Evolutionary conservation across 2,113 vertebrate genomes (phyloP), one percentile per base, ranked within the genome.

Genomic region (Heliornis fulica): DNA sequence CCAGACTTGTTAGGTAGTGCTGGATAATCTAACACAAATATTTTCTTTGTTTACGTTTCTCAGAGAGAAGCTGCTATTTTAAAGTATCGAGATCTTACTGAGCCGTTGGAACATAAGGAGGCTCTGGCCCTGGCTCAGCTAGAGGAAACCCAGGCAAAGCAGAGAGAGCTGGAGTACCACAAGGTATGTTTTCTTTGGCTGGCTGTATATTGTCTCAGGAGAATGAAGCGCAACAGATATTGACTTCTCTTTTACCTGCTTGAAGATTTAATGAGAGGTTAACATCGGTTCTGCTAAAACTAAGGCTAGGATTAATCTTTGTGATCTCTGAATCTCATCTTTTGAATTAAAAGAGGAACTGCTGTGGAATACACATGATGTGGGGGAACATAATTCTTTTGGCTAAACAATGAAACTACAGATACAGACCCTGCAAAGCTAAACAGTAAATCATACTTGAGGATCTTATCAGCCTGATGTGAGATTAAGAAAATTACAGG

Each of bases 151-250:
- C 76, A 94, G 79, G 92, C 72, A 29, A 82, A 36, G 59, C 90
- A 95, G 83, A 81, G 96, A 59, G 97, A 98, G 76, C 94, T 99
- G 89, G 97, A 98, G 54, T 85, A 97, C 20, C 98, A 99, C 79
- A 94, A 91, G 98, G 99, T 99, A 93, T 6, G 36, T 84, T 77
- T 70, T 65, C 41, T 85, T 71, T 59, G 75, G 21, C 77, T 66
- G 61, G 28, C 51, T 68, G 41, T 87, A 15, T 43, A 15, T 60
- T 79, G 51, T 89, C 46, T 41, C 36, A 22, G 46, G 69, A 86
- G 69, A 59, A 80, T 56, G 71, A 57, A 84, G 53, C 15, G 10
- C 65, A 76, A 57, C 41, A 65, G 17, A 18, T 86, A 77, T 8
- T 79, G 80, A 54, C 72, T 95, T 85, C 77, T 68, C 48, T 89